phyloP scores from a whole-genome alignment of 2,888 invertebrate species.

The Trypoxylon attenuatum region DNA sequence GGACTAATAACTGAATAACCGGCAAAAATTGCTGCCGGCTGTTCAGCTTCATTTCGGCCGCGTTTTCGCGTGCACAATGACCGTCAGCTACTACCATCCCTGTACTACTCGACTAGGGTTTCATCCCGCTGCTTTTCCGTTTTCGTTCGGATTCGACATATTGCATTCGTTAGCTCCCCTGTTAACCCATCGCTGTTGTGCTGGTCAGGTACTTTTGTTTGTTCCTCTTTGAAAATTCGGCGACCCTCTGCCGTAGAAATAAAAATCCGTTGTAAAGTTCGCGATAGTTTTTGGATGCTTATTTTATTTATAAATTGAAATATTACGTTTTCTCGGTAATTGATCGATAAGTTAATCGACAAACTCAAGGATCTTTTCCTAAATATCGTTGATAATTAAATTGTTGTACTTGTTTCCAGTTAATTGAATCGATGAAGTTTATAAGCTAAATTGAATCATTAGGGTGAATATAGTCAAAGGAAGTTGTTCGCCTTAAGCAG shows the following conservation, averaged over 20 bases:
- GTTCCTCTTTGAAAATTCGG: slow-evolving; percentile 25
- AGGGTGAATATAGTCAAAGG: no score
- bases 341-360: no score
- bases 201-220: slow-evolving; percentile 45
- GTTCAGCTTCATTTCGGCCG: slow-evolving; percentile 62
- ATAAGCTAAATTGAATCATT: no score
- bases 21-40: slow-evolving; percentile 67
- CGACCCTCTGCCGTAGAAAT: not conserved
- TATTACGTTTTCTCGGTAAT: no score
- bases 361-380: no score
- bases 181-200: slow-evolving; percentile 44
- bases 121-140: slow-evolving; percentile 35
- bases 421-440: no score
- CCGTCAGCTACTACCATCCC: slow-evolving; percentile 15
- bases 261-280: no score
- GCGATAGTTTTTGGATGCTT: no score
- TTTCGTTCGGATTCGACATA: slow-evolving; percentile 48
- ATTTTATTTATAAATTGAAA: no score
- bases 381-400: no score
- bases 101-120: slow-evolving; percentile 21
- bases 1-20: slow-evolving; percentile 68
- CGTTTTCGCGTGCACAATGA: slow-evolving; percentile 54
- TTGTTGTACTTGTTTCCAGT: no score
- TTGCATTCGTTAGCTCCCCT: slow-evolving; percentile 58
- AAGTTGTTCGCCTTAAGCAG: no score